Conservation (phyloP, 2,888 invertebrate genomes). For the Tryphoninae sp. region DNA sequence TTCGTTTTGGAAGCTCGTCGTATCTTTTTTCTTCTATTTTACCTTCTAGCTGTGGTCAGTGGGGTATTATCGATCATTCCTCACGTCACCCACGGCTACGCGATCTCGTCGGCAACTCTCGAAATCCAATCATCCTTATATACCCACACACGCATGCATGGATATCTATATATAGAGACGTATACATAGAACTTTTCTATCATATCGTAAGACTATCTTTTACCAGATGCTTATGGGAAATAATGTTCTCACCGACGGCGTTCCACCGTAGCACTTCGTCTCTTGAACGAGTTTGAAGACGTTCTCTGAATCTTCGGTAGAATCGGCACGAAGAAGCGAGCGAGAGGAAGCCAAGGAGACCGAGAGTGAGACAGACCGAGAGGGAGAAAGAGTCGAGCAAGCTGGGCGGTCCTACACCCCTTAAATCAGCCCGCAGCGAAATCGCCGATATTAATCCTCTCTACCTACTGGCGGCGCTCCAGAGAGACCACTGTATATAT, state of each 20-base stretch:
- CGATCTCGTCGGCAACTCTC: conserved; percentile 22
- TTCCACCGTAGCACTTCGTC: conserved; percentile 5
- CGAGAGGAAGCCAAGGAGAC: conserved; percentile 19
- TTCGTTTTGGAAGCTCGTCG: not conserved
- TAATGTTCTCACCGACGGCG: conserved; percentile 58
- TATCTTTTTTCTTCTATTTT: not conserved
- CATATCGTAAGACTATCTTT: conserved; percentile 53
- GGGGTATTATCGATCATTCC: conserved; percentile 55
- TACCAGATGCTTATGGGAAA: conserved; percentile 63
- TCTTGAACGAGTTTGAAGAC: conserved; percentile 10
- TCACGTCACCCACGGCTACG: conserved; percentile 59
- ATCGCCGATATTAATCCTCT: conserved; percentile 74
- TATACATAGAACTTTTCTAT: conserved; percentile 16
- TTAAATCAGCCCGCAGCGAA: conserved; percentile 80
- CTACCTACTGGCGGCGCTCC: conserved; percentile 62
- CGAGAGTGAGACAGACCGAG: conserved; percentile 1
- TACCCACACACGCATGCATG: not conserved
- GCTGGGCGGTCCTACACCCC: conserved; percentile 81
- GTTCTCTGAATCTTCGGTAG: not conserved
- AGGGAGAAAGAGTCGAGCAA: conserved; percentile 63
- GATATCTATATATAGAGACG: conserved; percentile 21
- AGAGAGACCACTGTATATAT: conserved; percentile 30
- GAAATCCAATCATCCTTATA: conserved; percentile 60
- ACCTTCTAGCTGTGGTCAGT: conserved; percentile 22
- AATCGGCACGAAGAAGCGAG: conserved; percentile 20